These are phyloP conservation scores for Drosophila macrothrix DNA, from an alignment of 2,888 invertebrate genomes.

Conservation along the genomic window DNA sequence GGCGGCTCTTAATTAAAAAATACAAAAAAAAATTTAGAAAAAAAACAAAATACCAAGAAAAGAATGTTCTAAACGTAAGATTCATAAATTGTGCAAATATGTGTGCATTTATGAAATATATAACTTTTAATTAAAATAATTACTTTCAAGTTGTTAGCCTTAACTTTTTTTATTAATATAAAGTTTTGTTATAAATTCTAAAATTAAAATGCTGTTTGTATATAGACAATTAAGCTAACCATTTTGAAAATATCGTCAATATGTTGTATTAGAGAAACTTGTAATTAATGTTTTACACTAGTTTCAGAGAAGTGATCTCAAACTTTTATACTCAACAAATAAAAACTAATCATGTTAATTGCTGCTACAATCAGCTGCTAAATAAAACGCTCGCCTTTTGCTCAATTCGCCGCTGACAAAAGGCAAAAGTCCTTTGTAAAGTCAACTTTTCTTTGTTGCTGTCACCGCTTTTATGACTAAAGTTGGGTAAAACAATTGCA, in stretches of 20 bases:
- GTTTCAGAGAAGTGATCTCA: too few relatives aligned
- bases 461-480: constrained; percentile 31
- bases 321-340: not conserved
- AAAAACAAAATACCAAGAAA: not conserved
- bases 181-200: not conserved
- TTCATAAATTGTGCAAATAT: constrained; percentile 1
- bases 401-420: constrained; percentile 9
- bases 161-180: not conserved
- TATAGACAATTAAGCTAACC: not conserved
- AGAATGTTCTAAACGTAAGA: constrained; percentile 7
- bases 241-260: not conserved
- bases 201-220: not conserved
- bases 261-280: not conserved
- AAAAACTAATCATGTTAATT: not conserved
- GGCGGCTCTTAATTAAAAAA: constrained; percentile 54
- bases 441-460: constrained; percentile 9
- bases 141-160: not conserved
- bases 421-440: constrained; percentile 41
- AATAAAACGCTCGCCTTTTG: not conserved
- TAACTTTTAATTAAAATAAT: not conserved
- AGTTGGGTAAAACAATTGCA: constrained; percentile 36
- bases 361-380: not conserved
- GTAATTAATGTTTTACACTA: not conserved
- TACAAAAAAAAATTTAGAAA: constrained; percentile 4
- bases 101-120: not conserved